Base-by-base conservation (phyloP, 2,113 vertebrate species). In the Scopus umbretta region DNA sequence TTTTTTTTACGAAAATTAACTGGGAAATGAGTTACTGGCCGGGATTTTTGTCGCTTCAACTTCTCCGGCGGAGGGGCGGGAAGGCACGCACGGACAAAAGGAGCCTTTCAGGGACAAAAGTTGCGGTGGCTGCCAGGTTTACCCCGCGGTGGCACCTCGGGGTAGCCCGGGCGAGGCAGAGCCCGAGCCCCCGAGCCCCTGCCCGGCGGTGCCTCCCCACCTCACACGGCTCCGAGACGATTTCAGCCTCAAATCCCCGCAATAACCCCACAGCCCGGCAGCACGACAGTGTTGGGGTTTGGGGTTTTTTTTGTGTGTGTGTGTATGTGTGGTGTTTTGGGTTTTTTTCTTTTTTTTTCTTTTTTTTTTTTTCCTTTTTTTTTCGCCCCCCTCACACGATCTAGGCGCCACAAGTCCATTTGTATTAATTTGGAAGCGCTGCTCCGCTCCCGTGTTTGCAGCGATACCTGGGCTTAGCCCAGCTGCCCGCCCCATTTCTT, bases 11-110 rank as follows among this genome's bases (percentile, higher is more conserved):
- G 96, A 97, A 98, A 98, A 98, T 97, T 96, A 97, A 97, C 93
- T 94, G 93, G 91, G 97, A 97, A 97, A 98, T 97, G 92, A 97
- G 92, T 98, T 97, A 95, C 73, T 95, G 94, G 97, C 97, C 90
- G 85, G 76, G 93, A 92, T 88, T 92, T 97, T 97, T 94, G 89
- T 86, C 74, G 59, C 59, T 87, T 83, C 73, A 42, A 45, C 75
- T 94, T 86, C 67, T 62, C 61, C 56, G 80, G 91, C 34, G 87
- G 80, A 76, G 86, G 93, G 95, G 94, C 95, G 56, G 34, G 75
- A 59, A 86, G 66, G 62, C 53, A 47, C 32, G 9, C 20, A 4
- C 40, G 2, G 62, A 83, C 72, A 88, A 94, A 97, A 94, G 78
- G 78, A 96, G 27, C 25, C 76, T 97, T 97, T 97, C 92, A 80